Base-by-base conservation (phyloP, 2,888 invertebrate genomes). In the Stenotaenia linearis region DNA sequence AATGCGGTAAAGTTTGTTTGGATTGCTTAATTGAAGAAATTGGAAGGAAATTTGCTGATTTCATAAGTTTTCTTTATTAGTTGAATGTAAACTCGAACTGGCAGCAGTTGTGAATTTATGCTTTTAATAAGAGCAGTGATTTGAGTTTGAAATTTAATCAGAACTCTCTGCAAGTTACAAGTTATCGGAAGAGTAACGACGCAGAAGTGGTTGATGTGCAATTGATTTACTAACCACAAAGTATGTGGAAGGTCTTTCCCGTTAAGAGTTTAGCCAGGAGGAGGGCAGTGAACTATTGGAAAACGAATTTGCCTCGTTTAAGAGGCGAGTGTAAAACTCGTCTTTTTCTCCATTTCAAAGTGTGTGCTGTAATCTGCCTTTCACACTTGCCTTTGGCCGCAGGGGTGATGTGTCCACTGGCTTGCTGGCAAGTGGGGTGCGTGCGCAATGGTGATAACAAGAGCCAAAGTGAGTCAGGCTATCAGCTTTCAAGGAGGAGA, bases 231-330 rank as follows among this genome's bases (percentile, higher is more conserved):
- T 69, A 25, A 69, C 69, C 69, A 10, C 69, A 69, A 69, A 69
- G 69, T 69, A 69, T 50, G 69, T 69, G 25, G 69, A 69, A 69
- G 69, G 25, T 69, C 69, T 69, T 56, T 25, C 50, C 50, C 25
- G 69, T 69, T 69, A 69, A 69, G 69, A 69, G 69, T 69, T 69
- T 25, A 28, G 69, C 69, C 12, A n/a, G n/a, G 1, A 69, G 28
- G 28, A 28, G 69, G 69, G 69, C 69, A 69, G 69, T 69, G 69
- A 69, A 69, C 69, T 69, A 69, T 69, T 69, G 69, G 69, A 69
- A 69, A 69, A 69, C 69, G 69, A 69, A 69, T 69, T 69, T 69
- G 69, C 69, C 69, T 69, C 69, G 69, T 69, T 69, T 69, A 69
- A 69, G 69, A 69, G 69, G 25, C 69, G 28, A 25, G 69, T 69